Percentiles rank a stretch among this genome's conserved stretches.
phyloP scores from a whole-genome alignment of 2,888 invertebrate genomes.

The Epinotia demarniana region DNA sequence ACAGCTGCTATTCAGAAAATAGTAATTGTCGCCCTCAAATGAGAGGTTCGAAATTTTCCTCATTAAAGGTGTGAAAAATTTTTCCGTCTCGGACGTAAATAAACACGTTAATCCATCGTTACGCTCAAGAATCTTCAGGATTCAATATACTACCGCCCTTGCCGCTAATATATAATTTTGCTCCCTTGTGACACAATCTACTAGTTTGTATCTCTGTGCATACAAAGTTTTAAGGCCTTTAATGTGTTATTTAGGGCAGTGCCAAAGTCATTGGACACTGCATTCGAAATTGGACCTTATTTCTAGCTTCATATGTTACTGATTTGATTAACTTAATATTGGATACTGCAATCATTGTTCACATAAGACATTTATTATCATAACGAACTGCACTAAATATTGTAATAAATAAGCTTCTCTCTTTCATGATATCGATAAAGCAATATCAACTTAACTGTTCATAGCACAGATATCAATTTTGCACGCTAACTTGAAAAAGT shows the following conservation, averaged over 20 bases:
- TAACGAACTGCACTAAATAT: constrained; percentile 12
- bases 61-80: too few relatives aligned
- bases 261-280: not conserved
- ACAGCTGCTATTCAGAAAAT: too few relatives aligned
- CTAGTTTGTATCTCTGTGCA: too few relatives aligned
- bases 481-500: not conserved
- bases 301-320: not conserved
- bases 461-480: not conserved
- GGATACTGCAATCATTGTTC: constrained; percentile 1
- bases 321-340: not conserved
- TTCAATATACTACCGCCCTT: too few relatives aligned
- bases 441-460: not conserved
- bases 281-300: constrained; percentile 3
- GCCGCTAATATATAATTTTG: too few relatives aligned
- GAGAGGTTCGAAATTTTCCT: too few relatives aligned
- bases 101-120: too few relatives aligned
- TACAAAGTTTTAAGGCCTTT: too few relatives aligned
- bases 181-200: too few relatives aligned
- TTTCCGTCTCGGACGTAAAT: too few relatives aligned
- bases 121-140: too few relatives aligned
- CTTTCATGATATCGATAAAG: constrained; percentile 3
- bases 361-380: constrained; percentile 17
- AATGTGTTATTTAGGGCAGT: not conserved
- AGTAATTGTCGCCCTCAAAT: too few relatives aligned
- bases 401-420: constrained; percentile 6